Evolutionary conservation across 2,888 invertebrate genomes (phyloP), one percentile per base, ranked within the genome.

Genomic region (Automeris io): DNA sequence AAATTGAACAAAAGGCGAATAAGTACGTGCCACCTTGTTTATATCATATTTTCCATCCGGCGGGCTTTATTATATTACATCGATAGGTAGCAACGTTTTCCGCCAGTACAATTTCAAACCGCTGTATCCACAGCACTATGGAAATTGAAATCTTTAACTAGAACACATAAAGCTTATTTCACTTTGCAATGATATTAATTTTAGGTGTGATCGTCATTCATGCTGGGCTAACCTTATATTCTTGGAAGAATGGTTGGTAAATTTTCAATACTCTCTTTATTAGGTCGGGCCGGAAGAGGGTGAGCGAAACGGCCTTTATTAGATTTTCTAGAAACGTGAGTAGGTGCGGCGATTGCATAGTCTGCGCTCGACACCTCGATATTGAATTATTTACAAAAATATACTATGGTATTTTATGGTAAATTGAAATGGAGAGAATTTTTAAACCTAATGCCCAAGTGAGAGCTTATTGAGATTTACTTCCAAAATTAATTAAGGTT

Each of bases 231-330:
- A 83, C 83, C 78, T 83, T 79, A 81, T 86, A 83, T 78, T 76
- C 75, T 69, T 65, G 67, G 70, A 75, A 85, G 85, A 87, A 87
- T 83, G 81, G 81, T 78, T 82, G 82, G 82, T 85, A 87, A 87
- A 87, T 87, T 87, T 87, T 87, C 87, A 87, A 87, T 88, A 85
- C 80, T 74, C 80, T 79, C 86, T 87, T 86, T 87, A 87, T 87
- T 82, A 88, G 70, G 79, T 78, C 74, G 61, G 68, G 67, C 70
- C 79, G 75, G 70, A 70, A 64, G 70, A 73, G 75, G 78, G 78
- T 70, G 76, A 68, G 61, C 57, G 70, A 74, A 80, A 77, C 73
- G 66, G 82, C 63, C 72, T 71, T 82, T 86, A 86, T 86, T 85
- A 83, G 82, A 83, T 86, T 86, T 79, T 72, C 77, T 77, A 72